Evolutionary conservation across 2,797 vertebrate genomes (phyloP), one percentile per base, ranked within the genome.

Genomic region (Sebastes nivosus): DNA sequence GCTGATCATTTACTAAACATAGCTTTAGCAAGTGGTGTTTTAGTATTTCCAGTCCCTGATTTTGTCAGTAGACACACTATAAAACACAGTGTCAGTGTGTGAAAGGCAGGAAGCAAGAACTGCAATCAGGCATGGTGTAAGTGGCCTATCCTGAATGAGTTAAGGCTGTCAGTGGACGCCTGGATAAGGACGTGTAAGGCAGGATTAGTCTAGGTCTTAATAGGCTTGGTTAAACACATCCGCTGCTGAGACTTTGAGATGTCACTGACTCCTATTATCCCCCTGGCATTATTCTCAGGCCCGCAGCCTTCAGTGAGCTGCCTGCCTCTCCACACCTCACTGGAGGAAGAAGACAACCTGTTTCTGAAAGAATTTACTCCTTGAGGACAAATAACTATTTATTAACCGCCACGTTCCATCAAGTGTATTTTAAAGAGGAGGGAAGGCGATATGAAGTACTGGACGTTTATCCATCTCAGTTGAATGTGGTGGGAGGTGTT

Each of bases 211-310:
- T 88, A 86, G 89, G 86, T 91, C 89, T 90, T 93, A 94, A 94
- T 93, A 92, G 90, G 93, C 93, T 94, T 92, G 90, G 92, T 94
- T 94, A 94, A 95, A 93, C 92, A 93, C 90, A 92, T 90, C 91
- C 86, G 82, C 91, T 82, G 87, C 90, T 90, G 80, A 92, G 93
- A 88, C 89, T 91, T 71, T 92, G 77, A 93, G 92, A 93, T 94
- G 92, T 94, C 93, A 94, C 90, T 85, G 92, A 95, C 88, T 93
- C 92, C 87, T 80, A 90, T 94, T 93, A 94, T 93, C 89, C 90
- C 89, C 90, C 30, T 69, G 74, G 84, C 71, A 81, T 88, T 84
- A 85, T 88, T 87, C 84, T 82, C 76, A 61, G 77, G 75, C 76
- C 87, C n/a, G 8, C 14, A 25, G 75, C 72, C 72, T 77, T 81